A percentile compares a stretch with the other conserved stretches of the same genome.
phyloP scores from a whole-genome alignment of 2,113 vertebrate species.

The Phrynocephalus versicolor region DNA sequence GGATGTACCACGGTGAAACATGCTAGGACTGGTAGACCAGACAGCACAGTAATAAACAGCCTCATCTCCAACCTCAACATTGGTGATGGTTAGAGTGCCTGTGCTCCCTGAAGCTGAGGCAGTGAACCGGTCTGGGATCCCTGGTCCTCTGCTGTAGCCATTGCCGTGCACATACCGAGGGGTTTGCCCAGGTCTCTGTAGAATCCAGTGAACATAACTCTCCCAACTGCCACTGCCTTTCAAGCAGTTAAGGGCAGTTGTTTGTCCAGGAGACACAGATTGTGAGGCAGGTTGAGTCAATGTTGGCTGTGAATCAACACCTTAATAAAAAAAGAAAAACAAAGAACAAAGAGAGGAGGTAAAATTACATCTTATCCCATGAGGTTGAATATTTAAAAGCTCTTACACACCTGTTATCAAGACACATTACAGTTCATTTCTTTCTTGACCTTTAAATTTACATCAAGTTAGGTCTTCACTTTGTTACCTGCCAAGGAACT shows the following conservation, averaged over 20 bases:
- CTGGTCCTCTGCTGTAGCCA: not conserved
- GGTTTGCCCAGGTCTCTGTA: not conserved
- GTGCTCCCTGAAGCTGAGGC: fast-evolving
- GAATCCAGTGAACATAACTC: fast-evolving
- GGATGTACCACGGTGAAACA: not conserved
- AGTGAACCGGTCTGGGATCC: slow-evolving; percentile 1
- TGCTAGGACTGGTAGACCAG: fast-evolving
- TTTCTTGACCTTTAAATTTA: too few species aligned
- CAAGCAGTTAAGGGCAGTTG: too few species aligned
- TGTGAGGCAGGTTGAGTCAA: not conserved
- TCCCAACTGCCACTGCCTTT: too few species aligned
- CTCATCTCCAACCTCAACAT: not conserved
- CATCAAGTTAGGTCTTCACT: too few species aligned
- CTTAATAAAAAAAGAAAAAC: not conserved
- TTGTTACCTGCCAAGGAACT: too few species aligned
- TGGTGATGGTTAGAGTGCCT: not conserved
- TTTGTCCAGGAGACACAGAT: not conserved
- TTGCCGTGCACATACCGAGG: not conserved
- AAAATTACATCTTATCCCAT: too few species aligned
- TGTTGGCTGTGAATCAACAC: not conserved
- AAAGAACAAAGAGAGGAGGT: too few species aligned
- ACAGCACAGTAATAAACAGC: not conserved
- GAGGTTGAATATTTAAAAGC: too few species aligned
- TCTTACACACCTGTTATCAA: too few species aligned
- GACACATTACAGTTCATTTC: not conserved